Percentiles rank a stretch among this genome's conserved stretches.
These are phyloP conservation scores for Athalia rosae DNA, from an alignment of 2,888 invertebrate genomes.

Conservation along the genomic window DNA sequence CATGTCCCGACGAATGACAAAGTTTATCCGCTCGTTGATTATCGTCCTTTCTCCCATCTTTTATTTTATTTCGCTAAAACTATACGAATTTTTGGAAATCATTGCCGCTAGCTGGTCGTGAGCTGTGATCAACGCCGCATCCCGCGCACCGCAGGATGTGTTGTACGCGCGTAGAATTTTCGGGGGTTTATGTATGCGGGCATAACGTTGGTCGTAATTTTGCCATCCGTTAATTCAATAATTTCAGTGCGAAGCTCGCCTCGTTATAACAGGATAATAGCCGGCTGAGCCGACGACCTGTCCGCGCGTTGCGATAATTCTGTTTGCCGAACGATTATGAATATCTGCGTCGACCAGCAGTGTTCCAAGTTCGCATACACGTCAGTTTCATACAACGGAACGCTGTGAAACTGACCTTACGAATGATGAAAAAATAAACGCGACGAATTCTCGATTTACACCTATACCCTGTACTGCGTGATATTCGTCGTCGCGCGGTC, in stretches of 20 bases:
- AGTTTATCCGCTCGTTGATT: neutral
- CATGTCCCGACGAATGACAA: too few species aligned
- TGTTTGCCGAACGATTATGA: constrained; percentile 72
- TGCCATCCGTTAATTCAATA: constrained; percentile 42
- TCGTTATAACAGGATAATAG: constrained; percentile 42
- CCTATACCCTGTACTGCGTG: neutral
- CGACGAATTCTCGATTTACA: neutral
- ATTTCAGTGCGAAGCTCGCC: constrained; percentile 38
- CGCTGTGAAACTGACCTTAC: constrained; percentile 1
- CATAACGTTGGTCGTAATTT: constrained; percentile 38
- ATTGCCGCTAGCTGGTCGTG: neutral
- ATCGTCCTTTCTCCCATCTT: neutral
- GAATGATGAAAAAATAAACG: neutral
- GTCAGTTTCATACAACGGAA: neutral
- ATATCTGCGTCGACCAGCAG: constrained; percentile 66
- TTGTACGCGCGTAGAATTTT: neutral
- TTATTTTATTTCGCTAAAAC: neutral
- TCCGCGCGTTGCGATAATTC: constrained; percentile 69
- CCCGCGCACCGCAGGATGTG: neutral
- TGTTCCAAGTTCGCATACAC: neutral
- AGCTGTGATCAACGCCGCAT: constrained; percentile 11
- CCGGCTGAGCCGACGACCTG: constrained; percentile 56
- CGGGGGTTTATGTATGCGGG: neutral
- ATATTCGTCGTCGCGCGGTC: neutral
- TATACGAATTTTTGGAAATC: neutral